phyloP scores from a whole-genome alignment of 2,888 invertebrate species.

The Quadroppia sp. region DNA sequence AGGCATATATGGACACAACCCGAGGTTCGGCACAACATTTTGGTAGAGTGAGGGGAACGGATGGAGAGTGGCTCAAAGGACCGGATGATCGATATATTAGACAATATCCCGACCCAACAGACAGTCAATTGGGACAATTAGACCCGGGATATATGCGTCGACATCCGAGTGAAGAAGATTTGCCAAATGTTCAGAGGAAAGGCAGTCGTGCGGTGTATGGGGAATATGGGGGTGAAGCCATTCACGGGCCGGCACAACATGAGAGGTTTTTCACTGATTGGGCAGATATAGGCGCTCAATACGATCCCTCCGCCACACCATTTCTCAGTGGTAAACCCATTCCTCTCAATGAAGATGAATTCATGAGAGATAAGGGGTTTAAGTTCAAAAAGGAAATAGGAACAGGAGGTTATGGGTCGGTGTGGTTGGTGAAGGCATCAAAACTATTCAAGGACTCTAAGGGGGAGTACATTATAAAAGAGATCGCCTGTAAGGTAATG shows the following conservation, averaged over 20 bases:
- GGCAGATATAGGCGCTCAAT: neutral
- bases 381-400: neutral
- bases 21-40: too few relatives aligned
- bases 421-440: neutral
- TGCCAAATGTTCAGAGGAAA: too few relatives aligned
- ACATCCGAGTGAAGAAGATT: too few relatives aligned
- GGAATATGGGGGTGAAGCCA: neutral
- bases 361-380: neutral
- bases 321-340: too few relatives aligned
- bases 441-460: neutral
- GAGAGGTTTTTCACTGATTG: neutral
- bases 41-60: too few relatives aligned
- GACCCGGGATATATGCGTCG: too few relatives aligned
- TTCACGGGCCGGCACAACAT: neutral
- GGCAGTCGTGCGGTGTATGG: neutral
- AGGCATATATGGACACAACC: too few relatives aligned
- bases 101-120: too few relatives aligned
- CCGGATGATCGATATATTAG: too few relatives aligned
- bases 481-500: neutral
- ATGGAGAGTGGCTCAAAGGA: too few relatives aligned
- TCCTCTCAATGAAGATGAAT: neutral
- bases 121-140: too few relatives aligned
- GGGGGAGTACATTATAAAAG: neutral
- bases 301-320: neutral
- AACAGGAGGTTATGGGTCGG: neutral